Evolutionary conservation across 2,888 invertebrate genomes (phyloP).

Genomic region (Encarsia formosa): DNA sequence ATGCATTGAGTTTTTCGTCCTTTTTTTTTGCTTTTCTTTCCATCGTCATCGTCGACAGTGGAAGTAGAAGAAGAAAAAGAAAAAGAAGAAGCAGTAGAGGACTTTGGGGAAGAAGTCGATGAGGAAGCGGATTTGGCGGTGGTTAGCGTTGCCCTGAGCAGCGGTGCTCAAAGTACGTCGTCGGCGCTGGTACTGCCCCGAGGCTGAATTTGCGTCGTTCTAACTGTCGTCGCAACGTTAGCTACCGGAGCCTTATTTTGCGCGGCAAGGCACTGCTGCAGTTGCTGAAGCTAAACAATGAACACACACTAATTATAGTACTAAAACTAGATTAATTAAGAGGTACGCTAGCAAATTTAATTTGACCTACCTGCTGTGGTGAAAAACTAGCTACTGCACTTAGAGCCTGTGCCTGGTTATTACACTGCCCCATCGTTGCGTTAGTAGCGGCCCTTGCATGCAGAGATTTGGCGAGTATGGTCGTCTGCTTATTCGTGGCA

Average conservation of each 20-base stretch:
- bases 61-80: no score
- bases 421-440: slow-evolving; percentile 43
- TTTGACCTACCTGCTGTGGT: slow-evolving; percentile 44
- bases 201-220: slow-evolving; percentile 45
- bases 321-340: no score
- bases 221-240: slow-evolving; percentile 41
- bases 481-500: slow-evolving; percentile 48
- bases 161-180: slow-evolving; percentile 23
- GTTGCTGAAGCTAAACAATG: slow-evolving; percentile 41
- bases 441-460: slow-evolving; percentile 40
- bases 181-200: slow-evolving; percentile 35
- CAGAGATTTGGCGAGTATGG: slow-evolving; percentile 47
- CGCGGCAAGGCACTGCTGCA: slow-evolving; percentile 47
- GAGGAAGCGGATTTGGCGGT: no score
- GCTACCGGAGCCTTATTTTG: slow-evolving; percentile 46
- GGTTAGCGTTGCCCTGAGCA: not conserved
- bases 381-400: slow-evolving; percentile 44
- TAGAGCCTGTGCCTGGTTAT: slow-evolving; percentile 45
- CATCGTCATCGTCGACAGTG: not conserved
- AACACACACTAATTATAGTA: slow-evolving; percentile 6
- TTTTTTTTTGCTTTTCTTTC: not conserved
- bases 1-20: slow-evolving; percentile 12
- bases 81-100: no score
- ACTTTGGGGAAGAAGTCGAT: not conserved
- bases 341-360: no score